phyloP scores from a whole-genome alignment of 2,888 invertebrate genomes.

The Cosmorhoe ocellata region DNA sequence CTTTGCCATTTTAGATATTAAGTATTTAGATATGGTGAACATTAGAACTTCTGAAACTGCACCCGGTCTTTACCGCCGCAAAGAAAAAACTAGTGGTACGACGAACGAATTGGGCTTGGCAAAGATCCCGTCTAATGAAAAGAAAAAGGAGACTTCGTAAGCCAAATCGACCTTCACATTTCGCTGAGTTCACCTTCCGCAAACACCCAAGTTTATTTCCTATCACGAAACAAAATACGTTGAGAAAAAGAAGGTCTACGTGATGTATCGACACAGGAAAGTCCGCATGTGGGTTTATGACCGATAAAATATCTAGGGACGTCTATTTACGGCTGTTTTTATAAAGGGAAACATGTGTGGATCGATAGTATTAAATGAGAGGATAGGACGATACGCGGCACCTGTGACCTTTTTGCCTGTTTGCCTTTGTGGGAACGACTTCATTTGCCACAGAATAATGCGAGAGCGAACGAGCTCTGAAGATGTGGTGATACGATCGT shows the following conservation, averaged over 20 bases:
- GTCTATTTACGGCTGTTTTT: conserved; percentile 72
- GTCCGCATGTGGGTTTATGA: conserved; percentile 70
- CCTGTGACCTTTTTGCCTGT: conserved; percentile 41
- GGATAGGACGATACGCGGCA: conserved; percentile 51
- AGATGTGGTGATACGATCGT: conserved; percentile 9
- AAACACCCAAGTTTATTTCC: conserved; percentile 34
- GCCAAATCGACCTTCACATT: conserved; percentile 14
- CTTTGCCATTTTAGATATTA: no score
- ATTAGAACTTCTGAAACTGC: no score
- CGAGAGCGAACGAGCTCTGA: not conserved
- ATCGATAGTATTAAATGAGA: conserved; percentile 63
- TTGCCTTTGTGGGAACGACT: conserved; percentile 22
- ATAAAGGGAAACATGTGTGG: conserved; percentile 50
- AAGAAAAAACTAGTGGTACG: no score
- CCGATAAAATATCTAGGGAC: conserved; percentile 71
- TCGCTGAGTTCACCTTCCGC: conserved; percentile 15
- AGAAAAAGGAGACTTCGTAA: not conserved
- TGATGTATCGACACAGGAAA: conserved; percentile 64
- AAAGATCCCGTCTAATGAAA: not conserved
- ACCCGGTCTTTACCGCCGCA: no score
- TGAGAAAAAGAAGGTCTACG: conserved; percentile 45
- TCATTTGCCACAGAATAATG: conserved; percentile 20
- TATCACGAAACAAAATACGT: conserved; percentile 35
- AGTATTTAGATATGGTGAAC: no score
- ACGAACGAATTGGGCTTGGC: not conserved